Evolutionary conservation across 2,888 invertebrate genomes (phyloP), one percentile per base, ranked within the genome.

Genomic region (Drosophila affinis): DNA sequence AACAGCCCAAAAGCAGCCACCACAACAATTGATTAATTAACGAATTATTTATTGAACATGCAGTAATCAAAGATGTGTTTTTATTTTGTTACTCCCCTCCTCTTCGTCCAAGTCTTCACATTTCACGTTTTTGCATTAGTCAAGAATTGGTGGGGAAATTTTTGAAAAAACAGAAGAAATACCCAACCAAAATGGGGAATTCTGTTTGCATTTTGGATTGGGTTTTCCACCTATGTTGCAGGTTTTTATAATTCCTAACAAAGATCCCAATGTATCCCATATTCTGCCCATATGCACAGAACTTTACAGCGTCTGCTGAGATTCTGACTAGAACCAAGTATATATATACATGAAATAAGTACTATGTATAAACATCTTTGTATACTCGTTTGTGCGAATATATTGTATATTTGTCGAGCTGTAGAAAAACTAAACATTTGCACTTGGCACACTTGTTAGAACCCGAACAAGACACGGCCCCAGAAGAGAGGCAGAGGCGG

Each of bases 391-490:
- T 12, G 39, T 39, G 47, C 14, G 34, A 29, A 9, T 4, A 6
- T 39, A 54, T 51, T 39, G 39, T 39, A 18, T 51, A 47, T 64
- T 39, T 62, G 24, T 54, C 24, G 62, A 62, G 69, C 60, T 72
- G 48, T 72, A 61, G 72, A 76, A 84, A 81, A 80, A 69, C 75
- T 83, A 82, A 90, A 76, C 88, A 88, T 86, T 90, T 82, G 79
- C 82, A 78, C 79, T 86, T 83, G 72, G 73, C 68, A 71, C 85
- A 79, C 73, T 79, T 79, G 78, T 62, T 75, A 73, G 64, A 76
- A 74, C 63, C 73, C 69, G 64, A 72, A 74, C 70, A 75, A 77
- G 67, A 72, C 59, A 44, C 48, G 34, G 21, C 12, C 9, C n/a
- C 9, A 7, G 5, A 46, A 44, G 27, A 27, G 34, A 34, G 57